These are phyloP conservation scores for Petrophora chlorosata DNA, from an alignment of 2,888 invertebrate species.

Conservation along the genomic window DNA sequence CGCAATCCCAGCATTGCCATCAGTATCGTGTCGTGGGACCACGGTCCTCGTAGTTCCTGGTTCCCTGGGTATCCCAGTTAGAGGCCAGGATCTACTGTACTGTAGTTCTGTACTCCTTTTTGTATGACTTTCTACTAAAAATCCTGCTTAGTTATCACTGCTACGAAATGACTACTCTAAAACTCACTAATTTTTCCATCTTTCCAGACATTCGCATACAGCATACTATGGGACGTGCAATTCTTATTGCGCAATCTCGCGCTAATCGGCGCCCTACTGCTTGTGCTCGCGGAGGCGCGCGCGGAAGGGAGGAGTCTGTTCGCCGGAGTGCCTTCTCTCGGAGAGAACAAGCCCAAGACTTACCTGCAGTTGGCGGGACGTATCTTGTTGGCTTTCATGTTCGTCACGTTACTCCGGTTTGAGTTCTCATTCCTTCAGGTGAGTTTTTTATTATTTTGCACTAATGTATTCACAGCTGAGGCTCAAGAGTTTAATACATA, in stretches of 20 bases:
- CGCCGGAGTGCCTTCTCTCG: slow-evolving; percentile 96
- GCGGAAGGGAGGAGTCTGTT: slow-evolving; percentile 97
- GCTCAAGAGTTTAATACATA: not conserved
- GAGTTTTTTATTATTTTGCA: slow-evolving; percentile 35
- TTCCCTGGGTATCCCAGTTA: too few species aligned
- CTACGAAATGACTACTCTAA: too few species aligned
- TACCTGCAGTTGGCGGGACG: slow-evolving; percentile 98
- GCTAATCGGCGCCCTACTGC: slow-evolving; percentile 97
- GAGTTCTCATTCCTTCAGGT: slow-evolving; percentile 95
- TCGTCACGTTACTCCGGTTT: slow-evolving; percentile 96
- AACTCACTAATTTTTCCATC: too few species aligned
- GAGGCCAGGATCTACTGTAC: too few species aligned
- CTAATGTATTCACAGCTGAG: not conserved
- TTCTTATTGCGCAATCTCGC: slow-evolving; percentile 98
- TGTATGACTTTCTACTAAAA: too few species aligned
- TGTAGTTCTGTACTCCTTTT: too few species aligned
- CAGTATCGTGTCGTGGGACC: too few species aligned
- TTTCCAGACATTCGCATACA: slow-evolving; percentile 94
- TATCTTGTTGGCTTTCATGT: slow-evolving; percentile 98
- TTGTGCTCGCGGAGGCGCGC: slow-evolving; percentile 97
- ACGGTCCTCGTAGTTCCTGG: too few species aligned
- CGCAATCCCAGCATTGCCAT: too few species aligned
- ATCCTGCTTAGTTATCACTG: too few species aligned
- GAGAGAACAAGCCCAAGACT: slow-evolving; percentile 98
- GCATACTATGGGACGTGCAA: slow-evolving; percentile 99